Conservation (phyloP, 2,888 invertebrate species). For the Lithodes maja region DNA sequence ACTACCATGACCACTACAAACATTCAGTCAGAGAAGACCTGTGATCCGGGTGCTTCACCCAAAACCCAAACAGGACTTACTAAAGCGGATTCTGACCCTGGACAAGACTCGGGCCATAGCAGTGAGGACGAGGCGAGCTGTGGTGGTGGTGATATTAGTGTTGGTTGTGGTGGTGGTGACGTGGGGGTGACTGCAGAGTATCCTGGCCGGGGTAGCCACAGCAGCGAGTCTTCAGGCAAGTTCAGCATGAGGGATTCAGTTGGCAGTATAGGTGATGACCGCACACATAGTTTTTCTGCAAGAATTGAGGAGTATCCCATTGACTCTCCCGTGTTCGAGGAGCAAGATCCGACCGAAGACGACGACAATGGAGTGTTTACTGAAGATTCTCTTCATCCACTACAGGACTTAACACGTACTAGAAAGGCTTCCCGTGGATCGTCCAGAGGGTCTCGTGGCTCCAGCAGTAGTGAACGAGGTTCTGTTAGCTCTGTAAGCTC, state of each 20-base stretch:
- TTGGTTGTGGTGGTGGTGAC: background rate
- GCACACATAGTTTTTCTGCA: background rate
- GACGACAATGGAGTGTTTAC: background rate
- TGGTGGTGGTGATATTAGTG: background rate
- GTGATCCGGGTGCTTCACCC: background rate
- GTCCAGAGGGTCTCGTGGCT: constrained; percentile 39
- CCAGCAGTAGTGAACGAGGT: constrained; percentile 44
- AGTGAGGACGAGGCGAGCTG: constrained; percentile 52
- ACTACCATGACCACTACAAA: background rate
- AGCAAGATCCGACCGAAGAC: constrained; percentile 10
- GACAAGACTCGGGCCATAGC: constrained; percentile 56
- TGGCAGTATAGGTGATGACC: constrained; percentile 50
- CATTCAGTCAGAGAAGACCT: constrained; percentile 7
- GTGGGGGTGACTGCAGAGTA: background rate
- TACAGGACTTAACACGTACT: constrained; percentile 17
- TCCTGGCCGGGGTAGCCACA: constrained; percentile 48
- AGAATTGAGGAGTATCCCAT: constrained; percentile 8
- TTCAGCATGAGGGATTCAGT: constrained; percentile 53
- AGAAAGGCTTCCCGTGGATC: constrained; percentile 35
- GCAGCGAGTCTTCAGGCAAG: constrained; percentile 65
- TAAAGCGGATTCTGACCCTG: constrained; percentile 35
- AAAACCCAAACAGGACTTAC: background rate
- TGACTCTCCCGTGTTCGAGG: constrained; percentile 51
- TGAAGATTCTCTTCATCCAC: constrained; percentile 14
- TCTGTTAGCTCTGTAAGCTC: constrained; percentile 47